These are phyloP conservation scores for Bhutanitis thaidina DNA, from an alignment of 2,888 invertebrate species.

Conservation along the genomic window DNA sequence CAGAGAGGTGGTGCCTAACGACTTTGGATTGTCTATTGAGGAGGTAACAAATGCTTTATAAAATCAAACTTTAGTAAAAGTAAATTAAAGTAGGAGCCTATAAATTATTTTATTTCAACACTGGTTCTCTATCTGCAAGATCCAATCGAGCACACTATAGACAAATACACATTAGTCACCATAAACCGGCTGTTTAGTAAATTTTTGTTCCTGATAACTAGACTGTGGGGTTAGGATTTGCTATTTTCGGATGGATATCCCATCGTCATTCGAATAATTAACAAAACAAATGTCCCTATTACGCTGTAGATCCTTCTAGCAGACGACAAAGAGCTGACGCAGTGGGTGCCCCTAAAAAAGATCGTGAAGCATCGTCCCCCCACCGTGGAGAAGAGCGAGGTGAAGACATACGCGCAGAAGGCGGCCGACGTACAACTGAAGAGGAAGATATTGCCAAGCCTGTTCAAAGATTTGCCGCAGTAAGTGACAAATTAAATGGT, in stretches of 20 bases:
- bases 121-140: too few species aligned
- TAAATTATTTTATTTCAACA: too few species aligned
- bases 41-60: slow-evolving; percentile 83
- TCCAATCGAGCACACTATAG: too few species aligned
- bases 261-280: too few species aligned
- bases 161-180: too few species aligned
- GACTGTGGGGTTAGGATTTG: too few species aligned
- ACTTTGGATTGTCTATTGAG: slow-evolving; percentile 93
- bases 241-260: too few species aligned
- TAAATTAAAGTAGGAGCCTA: too few species aligned
- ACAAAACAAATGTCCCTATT: background rate
- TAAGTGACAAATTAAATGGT: slow-evolving; percentile 29
- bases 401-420: slow-evolving; percentile 86
- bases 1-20: slow-evolving; percentile 91
- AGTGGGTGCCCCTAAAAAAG: slow-evolving; percentile 96
- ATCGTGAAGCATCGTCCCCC: slow-evolving; percentile 88
- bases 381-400: slow-evolving; percentile 89
- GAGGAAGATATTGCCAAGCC: slow-evolving; percentile 87
- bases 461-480: slow-evolving; percentile 80
- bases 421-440: slow-evolving; percentile 87
- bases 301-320: slow-evolving; percentile 89
- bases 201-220: too few species aligned
- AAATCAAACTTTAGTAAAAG: too few species aligned
- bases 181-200: too few species aligned
- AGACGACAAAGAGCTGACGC: slow-evolving; percentile 95